These are phyloP conservation scores for Zaprionus lachaisei DNA, from an alignment of 1,140 invertebrate species.

Conservation along the genomic window DNA sequence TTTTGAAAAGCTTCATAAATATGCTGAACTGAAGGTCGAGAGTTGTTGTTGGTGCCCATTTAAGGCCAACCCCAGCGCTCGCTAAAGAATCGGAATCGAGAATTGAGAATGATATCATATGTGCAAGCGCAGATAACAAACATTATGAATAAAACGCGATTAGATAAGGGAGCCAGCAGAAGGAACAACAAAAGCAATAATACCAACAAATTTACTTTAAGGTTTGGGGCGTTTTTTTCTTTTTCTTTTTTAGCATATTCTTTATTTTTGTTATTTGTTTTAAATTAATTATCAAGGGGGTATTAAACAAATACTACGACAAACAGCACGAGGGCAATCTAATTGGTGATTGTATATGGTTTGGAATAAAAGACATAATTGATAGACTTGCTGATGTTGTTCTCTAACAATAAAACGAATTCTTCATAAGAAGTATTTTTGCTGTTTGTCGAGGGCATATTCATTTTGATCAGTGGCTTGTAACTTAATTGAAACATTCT, in stretches of 20 bases:
- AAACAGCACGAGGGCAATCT: not conserved
- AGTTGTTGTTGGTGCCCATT: constrained; percentile 35
- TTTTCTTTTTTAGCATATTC: constrained; percentile 22
- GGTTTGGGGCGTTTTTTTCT: constrained; percentile 28
- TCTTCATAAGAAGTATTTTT: not conserved
- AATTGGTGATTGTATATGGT: not conserved
- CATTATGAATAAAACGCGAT: constrained; percentile 66
- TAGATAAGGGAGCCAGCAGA: constrained; percentile 53
- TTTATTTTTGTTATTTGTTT: constrained; percentile 49
- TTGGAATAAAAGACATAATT: not conserved
- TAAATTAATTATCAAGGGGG: constrained; percentile 61
- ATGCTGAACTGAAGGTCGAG: constrained; percentile 73
- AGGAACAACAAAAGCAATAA: constrained; percentile 5
- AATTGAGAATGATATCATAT: constrained; percentile 74
- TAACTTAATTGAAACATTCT: too few species aligned
- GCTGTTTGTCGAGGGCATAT: not conserved
- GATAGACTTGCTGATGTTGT: not conserved
- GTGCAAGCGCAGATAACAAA: constrained; percentile 69
- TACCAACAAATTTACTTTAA: constrained; percentile 25
- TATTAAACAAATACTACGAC: not conserved
- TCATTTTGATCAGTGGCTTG: not conserved
- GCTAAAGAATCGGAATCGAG: constrained; percentile 10
- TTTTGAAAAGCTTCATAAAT: constrained; percentile 64
- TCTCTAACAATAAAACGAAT: not conserved
- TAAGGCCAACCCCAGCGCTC: constrained; percentile 32